These are phyloP conservation scores for Rutilus rutilus DNA, from an alignment of 2,113 vertebrate genomes.

Conservation along the genomic window DNA sequence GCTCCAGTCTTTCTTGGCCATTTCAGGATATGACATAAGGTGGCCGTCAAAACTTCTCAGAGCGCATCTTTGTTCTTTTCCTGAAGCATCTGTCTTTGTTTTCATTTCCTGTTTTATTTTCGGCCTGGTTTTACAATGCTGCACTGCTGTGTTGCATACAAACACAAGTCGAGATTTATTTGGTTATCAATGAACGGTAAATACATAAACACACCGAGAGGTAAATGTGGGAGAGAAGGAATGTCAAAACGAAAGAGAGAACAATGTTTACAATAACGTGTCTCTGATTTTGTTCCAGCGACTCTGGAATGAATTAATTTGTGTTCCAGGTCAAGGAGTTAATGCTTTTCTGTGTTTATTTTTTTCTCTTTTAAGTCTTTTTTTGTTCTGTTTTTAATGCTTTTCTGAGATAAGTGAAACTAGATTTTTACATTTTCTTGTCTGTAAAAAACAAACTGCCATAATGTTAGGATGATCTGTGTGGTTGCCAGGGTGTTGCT, in stretches of 20 bases:
- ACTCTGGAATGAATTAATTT: constrained; percentile 47
- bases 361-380: not conserved
- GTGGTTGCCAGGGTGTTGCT: not conserved
- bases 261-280: not conserved
- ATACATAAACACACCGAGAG: constrained; percentile 52
- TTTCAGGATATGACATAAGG: not conserved
- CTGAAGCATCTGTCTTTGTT: constrained; percentile 63
- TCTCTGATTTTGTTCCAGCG: constrained; percentile 15
- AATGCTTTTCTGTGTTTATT: constrained; percentile 48
- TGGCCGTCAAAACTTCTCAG: constrained; percentile 27
- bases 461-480: not conserved
- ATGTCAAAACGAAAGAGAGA: not conserved
- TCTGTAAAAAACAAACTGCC: no score
- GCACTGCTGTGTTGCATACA: constrained; percentile 48
- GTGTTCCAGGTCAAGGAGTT: constrained; percentile 39
- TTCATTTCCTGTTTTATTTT: constrained; percentile 34
- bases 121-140: constrained; percentile 19
- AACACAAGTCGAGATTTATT: constrained; percentile 67
- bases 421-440: no score
- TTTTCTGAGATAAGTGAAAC: not conserved
- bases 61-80: constrained; percentile 58
- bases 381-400: not conserved
- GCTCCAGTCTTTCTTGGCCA: not conserved
- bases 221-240: constrained; percentile 22
- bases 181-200: constrained; percentile 63